phyloP scores from a whole-genome alignment of 2,113 vertebrate species.

The Myanophis thanlyinensis region DNA sequence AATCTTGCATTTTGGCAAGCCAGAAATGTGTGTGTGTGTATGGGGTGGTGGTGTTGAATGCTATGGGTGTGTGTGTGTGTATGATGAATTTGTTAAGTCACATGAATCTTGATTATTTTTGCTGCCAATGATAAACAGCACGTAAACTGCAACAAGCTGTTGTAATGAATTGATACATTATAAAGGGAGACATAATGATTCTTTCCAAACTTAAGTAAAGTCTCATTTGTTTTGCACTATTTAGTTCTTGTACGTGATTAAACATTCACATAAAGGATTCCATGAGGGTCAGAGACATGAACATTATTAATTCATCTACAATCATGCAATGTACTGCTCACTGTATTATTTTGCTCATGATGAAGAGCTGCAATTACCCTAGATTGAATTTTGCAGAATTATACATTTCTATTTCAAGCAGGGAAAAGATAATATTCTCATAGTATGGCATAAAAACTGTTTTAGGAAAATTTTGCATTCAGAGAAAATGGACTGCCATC shows the following conservation, averaged over 20 bases:
- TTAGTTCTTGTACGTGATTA: not conserved
- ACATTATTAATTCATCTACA: conserved; percentile 40
- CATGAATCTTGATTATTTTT: not conserved
- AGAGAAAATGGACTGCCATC: conserved; percentile 33
- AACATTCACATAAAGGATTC: not conserved
- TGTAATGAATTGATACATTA: not conserved
- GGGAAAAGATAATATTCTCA: conserved; percentile 20
- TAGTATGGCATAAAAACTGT: not conserved
- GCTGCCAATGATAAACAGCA: not conserved
- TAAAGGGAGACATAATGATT: not conserved
- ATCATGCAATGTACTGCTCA: not conserved
- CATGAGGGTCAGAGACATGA: not conserved
- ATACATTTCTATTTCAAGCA: conserved; percentile 31
- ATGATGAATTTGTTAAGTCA: not conserved
- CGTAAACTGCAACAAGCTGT: not conserved
- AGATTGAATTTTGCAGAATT: conserved; percentile 30
- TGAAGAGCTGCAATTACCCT: conserved; percentile 35
- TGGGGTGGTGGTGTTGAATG: no score
- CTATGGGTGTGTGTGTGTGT: no score
- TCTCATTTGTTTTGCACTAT: conserved; percentile 15
- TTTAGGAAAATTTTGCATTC: conserved; percentile 8
- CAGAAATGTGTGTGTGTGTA: no score
- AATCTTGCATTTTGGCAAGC: no score
- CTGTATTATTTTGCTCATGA: conserved; percentile 23
- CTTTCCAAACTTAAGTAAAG: not conserved